Evolutionary conservation across 2,113 vertebrate genomes (phyloP).

Genomic region (Xerus inauris): DNA sequence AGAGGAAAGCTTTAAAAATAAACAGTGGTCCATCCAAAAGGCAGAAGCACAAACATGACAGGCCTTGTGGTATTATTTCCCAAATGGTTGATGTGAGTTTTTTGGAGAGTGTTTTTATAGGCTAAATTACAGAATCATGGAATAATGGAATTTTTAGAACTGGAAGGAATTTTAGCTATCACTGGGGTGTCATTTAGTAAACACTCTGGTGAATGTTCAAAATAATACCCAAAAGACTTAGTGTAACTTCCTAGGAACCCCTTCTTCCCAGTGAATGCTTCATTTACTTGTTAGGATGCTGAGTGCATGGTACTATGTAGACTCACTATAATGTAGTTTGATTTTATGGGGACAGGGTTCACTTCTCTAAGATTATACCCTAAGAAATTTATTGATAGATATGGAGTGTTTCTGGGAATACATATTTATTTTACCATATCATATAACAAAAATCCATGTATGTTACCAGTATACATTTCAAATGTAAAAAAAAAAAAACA

Average conservation of each 20-base stretch:
- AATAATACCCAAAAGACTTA: neutral
- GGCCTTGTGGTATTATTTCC: conserved; percentile 34
- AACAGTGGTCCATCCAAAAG: conserved; percentile 43
- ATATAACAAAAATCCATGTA: neutral
- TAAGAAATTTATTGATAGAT: neutral
- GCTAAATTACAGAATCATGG: conserved; percentile 43
- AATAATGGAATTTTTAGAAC: conserved; percentile 44
- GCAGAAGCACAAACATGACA: conserved; percentile 34
- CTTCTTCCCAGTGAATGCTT: neutral
- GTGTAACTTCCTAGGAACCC: neutral
- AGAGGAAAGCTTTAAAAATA: conserved; percentile 68
- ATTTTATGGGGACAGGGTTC: neutral
- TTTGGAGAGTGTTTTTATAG: conserved; percentile 39
- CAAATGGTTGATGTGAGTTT: conserved; percentile 14
- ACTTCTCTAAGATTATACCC: neutral
- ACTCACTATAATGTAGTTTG: neutral
- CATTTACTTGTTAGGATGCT: neutral
- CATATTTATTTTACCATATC: neutral
- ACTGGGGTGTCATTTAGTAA: conserved; percentile 9
- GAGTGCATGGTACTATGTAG: neutral
- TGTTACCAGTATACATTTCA: neutral
- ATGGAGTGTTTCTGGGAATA: neutral
- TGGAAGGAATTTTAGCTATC: conserved; percentile 23
- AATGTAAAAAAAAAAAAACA: neutral
- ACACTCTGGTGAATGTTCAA: neutral